Evolutionary conservation across 2,113 vertebrate species (phyloP), one percentile per base, ranked within the genome.

Genomic region (Xerus inauris): DNA sequence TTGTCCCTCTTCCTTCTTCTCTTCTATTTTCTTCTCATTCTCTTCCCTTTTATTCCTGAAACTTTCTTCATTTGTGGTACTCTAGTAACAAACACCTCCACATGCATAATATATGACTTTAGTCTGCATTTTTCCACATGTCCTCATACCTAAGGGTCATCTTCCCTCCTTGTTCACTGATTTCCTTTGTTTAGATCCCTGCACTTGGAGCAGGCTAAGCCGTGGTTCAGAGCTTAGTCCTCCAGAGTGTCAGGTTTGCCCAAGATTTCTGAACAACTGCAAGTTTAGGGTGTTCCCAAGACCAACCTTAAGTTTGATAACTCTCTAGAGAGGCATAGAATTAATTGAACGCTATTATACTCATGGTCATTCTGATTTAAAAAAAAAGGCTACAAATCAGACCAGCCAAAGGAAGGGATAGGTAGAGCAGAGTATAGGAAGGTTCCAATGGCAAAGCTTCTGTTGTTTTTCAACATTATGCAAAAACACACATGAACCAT

Each of bases 381-480:
- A 62, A 59, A 24, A 28, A 57, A 80, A 73, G 22, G 20, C 59
- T 83, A 62, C 24, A 32, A 59, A 72, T 82, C 26, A 45, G 20
- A n/a, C 3, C 38, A 69, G 24, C 40, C n/a, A 72, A 81, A 59
- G n/a, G 17, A 62, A 72, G 3, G 26, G 42, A 82, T 35, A 42
- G 3, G 2, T 0, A n/a, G 8, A 9, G 1, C 9, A 59, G 38
- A 59, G 22, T n/a, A 24, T 83, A 22, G 9, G 24, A n/a, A 42
- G 49, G 10, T 73, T 59, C 28, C 64, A 42, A 89, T 49, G n/a
- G 1, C 88, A 71, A 54, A 57, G 19, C 2, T 40, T 72, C 47
- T 79, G 0, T 30, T 38, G 32, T 30, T 89, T 89, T 8, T 17
- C 42, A 16, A 1, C 17, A 32, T 51, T 45, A 40, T 79, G 13